Percentiles rank a stretch among this genome's conserved stretches.
phyloP scores from a whole-genome alignment of 2,888 invertebrate genomes.

The Agrilus cyanescens region DNA sequence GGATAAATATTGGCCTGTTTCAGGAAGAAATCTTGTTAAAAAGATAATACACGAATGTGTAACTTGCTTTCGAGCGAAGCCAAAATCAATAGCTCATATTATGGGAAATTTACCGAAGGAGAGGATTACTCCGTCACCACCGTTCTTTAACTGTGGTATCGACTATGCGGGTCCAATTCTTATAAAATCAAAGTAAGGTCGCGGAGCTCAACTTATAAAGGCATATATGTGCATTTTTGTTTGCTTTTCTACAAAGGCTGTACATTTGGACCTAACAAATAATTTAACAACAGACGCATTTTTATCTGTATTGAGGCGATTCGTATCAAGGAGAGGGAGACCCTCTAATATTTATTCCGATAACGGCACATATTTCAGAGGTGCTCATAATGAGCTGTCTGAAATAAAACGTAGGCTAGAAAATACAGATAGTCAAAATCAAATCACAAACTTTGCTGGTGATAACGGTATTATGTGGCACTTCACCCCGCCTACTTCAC shows the following conservation, averaged over 20 bases:
- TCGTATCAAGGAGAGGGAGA: slow-evolving; percentile 20
- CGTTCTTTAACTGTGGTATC: slow-evolving; percentile 13
- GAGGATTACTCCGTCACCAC: slow-evolving; percentile 3
- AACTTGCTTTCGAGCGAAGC: slow-evolving; percentile 8
- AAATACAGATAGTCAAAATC: too few species aligned
- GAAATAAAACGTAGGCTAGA: too few species aligned
- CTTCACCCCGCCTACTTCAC: not conserved
- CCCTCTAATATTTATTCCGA: slow-evolving; percentile 21
- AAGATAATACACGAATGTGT: slow-evolving; percentile 13
- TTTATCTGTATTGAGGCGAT: slow-evolving; percentile 21
- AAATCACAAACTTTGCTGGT: too few species aligned
- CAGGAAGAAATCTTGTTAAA: slow-evolving; percentile 8
- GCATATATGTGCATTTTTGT: slow-evolving; percentile 20
- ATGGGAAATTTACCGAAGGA: slow-evolving; percentile 10
- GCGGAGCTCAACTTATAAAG: too few species aligned
- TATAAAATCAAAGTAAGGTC: slow-evolving; percentile 9
- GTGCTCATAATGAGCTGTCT: too few species aligned
- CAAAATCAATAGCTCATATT: slow-evolving; percentile 4
- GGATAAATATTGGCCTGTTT: too few species aligned
- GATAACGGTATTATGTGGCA: not conserved
- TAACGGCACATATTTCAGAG: slow-evolving; percentile 26
- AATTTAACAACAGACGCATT: slow-evolving; percentile 22
- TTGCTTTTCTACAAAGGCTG: slow-evolving; percentile 19
- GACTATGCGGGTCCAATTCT: slow-evolving; percentile 18
- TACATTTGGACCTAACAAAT: slow-evolving; percentile 23